A percentile compares a stretch with the other conserved stretches of the same genome.
Conservation (phyloP, 2,113 vertebrate species). For the Corydoras maculifer region DNA sequence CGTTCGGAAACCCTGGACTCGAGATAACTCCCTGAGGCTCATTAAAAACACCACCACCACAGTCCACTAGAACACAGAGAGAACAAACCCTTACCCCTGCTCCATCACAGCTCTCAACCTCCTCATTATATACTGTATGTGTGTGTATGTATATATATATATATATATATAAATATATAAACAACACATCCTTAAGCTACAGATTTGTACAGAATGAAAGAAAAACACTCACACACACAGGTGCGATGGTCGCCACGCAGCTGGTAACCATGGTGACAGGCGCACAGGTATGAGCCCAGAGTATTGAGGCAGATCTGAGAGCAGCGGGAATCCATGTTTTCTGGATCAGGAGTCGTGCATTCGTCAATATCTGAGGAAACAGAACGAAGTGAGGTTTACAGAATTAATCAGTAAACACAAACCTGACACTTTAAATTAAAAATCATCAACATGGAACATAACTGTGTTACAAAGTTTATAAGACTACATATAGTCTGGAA, state of each 20-base stretch:
- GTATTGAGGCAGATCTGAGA: constrained; percentile 89
- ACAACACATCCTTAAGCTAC: not conserved
- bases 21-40: constrained; percentile 57
- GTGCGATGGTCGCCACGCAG: constrained; percentile 70
- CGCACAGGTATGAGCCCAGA: constrained; percentile 81
- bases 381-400: not conserved
- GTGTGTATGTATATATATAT: not conserved
- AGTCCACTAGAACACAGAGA: constrained; percentile 51
- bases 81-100: not conserved
- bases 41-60: constrained; percentile 53
- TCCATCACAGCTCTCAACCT: too few relatives aligned
- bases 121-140: too few relatives aligned
- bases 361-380: constrained; percentile 59
- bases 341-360: constrained; percentile 46
- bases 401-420: too few relatives aligned
- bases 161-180: not conserved
- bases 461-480: too few relatives aligned
- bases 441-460: too few relatives aligned
- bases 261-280: constrained; percentile 75
- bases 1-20: constrained; percentile 61
- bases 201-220: not conserved
- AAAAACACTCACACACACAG: constrained; percentile 70
- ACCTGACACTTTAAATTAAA: too few relatives aligned
- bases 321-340: constrained; percentile 60
- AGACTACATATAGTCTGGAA: too few relatives aligned